Conservation (phyloP, 1,140 invertebrate species). For the Caenorhabditis inopinata region DNA sequence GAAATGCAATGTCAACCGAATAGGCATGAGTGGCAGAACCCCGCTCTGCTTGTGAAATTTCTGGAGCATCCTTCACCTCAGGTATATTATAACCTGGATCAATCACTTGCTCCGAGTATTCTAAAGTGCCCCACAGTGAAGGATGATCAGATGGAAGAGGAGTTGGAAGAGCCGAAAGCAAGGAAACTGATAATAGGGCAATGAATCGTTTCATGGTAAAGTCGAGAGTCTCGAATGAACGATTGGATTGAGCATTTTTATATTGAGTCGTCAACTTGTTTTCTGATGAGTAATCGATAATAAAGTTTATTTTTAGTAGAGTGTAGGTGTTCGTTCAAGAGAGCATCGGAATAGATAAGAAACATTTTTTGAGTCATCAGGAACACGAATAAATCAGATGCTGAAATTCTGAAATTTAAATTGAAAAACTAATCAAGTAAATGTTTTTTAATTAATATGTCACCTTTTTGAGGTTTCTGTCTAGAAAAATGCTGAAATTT, state of each 20-base stretch:
- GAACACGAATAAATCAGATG: constrained; percentile 47
- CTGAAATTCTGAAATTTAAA: too few species aligned
- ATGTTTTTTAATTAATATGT: too few species aligned
- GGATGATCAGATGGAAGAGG: background rate
- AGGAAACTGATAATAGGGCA: background rate
- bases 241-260: background rate
- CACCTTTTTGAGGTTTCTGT: too few species aligned
- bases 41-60: background rate
- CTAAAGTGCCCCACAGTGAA: background rate
- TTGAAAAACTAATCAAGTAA: too few species aligned
- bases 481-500: too few species aligned
- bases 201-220: background rate
- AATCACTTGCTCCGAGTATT: background rate
- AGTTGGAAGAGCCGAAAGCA: background rate
- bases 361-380: background rate
- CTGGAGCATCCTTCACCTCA: background rate
- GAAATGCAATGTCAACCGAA: constrained; percentile 1
- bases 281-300: constrained; percentile 10
- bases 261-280: background rate
- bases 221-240: background rate
- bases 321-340: background rate
- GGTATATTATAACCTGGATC: constrained; percentile 8
- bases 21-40: background rate
- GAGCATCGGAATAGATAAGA: background rate
- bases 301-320: constrained; percentile 19